Evolutionary conservation across 1,140 invertebrate genomes (phyloP), one percentile per base, ranked within the genome.

Genomic region (Aculops lycopersici): DNA sequence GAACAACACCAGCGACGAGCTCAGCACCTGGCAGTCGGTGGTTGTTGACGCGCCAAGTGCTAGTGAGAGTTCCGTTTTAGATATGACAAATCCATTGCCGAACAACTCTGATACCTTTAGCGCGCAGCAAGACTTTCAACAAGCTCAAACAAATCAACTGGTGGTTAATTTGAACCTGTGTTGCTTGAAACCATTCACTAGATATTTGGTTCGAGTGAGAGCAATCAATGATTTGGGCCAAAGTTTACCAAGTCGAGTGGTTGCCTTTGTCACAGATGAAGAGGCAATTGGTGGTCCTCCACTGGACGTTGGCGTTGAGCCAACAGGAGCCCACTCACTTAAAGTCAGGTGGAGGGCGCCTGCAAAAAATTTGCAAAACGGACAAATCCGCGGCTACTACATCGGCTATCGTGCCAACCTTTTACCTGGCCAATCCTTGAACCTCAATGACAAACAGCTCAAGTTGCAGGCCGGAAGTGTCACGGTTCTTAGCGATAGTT

Each of bases 251-350:
- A 41, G 39, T 1, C 74, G 80, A 48, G 74, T 73, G 12, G 74
- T 90, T 0, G 78, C 75, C 0, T 80, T 84, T 42, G 80, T 79
- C 41, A 86, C 81, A 21, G 75, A 77, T 20, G 81, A 90, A 61
- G 80, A 88, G 47, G 50, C 45, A 20, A 50, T 50, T 4, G 49
- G 48, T 39, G 51, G 48, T 12, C 47, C 50, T 8, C 59, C 59
- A 13, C 39, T 45, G 4, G 46, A 56, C 20, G 52, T 61, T 2
- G 46, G 46, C n/a, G 54, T 57, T 4, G 49, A 50, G 39, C 52
- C 59, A 4, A 52, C 53, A 2, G 53, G 54, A 2, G 59, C 58
- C n/a, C 54, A 56, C 37, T 53, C 55, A 8, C 46, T 61, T 1
- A 51, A 55, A 44, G 53, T 61, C 14, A 53, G 50, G 17, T 61